phyloP scores from a whole-genome alignment of 2,888 invertebrate species.

The Hemithea aestivaria region DNA sequence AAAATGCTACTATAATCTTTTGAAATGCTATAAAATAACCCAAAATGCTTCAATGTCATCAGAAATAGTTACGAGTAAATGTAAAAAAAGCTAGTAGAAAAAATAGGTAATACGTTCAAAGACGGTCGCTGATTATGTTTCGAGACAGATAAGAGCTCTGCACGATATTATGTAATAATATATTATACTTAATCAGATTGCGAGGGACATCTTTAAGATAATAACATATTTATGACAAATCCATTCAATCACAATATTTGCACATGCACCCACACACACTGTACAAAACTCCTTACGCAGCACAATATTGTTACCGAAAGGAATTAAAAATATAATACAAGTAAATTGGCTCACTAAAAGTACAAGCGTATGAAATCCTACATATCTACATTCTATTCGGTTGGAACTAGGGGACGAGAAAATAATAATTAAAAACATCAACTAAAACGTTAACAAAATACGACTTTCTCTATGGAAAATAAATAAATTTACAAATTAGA shows the following conservation, averaged over 20 bases:
- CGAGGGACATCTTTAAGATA: conserved; percentile 53
- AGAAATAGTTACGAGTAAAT: too few species aligned
- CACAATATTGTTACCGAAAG: conserved; percentile 59
- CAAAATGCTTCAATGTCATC: too few species aligned
- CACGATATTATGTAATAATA: conserved; percentile 39
- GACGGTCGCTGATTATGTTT: conserved; percentile 31
- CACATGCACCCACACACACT: conserved; percentile 50
- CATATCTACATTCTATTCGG: conserved; percentile 71
- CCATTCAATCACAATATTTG: conserved; percentile 62
- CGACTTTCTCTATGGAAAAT: conserved; percentile 78
- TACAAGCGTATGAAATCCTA: conserved; percentile 78
- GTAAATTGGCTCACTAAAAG: conserved; percentile 72
- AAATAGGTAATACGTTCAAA: neutral
- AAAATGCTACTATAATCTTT: too few species aligned
- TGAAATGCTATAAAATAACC: too few species aligned
- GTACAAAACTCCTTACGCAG: conserved; percentile 53
- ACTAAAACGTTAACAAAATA: conserved; percentile 80
- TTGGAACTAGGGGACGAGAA: conserved; percentile 71
- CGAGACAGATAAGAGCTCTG: conserved; percentile 29
- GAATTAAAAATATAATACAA: conserved; percentile 68
- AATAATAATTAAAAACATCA: conserved; percentile 69
- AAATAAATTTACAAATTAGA: conserved; percentile 78
- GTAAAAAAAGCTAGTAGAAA: too few species aligned
- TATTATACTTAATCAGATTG: too few species aligned
- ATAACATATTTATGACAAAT: conserved; percentile 53